Percentiles rank a stretch among this genome's conserved stretches.
Evolutionary conservation across 92 coral and sea anemone genomes (phyloP).

Genomic region (Ricordea florida): DNA sequence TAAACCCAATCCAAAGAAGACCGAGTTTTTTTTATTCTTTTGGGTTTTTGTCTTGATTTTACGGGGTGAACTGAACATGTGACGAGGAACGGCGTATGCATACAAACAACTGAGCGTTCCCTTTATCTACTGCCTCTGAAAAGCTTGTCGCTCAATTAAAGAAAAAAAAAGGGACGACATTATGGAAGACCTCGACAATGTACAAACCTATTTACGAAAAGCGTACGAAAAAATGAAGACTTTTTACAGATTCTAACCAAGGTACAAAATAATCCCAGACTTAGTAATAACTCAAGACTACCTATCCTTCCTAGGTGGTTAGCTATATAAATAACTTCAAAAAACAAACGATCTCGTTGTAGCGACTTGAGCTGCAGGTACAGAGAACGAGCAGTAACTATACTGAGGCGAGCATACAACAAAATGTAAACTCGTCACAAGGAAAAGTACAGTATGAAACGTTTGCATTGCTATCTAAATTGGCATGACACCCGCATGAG

Average conservation of each 20-base stretch:
- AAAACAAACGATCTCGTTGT: not conserved
- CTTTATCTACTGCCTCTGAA: conserved; percentile 14
- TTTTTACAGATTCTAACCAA: not conserved
- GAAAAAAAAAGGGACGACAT: conserved; percentile 7
- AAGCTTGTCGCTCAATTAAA: not conserved
- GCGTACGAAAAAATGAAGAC: conserved; percentile 12
- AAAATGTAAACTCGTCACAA: not conserved
- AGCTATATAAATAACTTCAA: not conserved
- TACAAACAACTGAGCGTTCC: conserved; percentile 4
- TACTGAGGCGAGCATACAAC: not conserved
- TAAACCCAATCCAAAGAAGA: not conserved
- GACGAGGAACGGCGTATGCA: too few relatives aligned
- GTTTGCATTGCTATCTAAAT: conserved; percentile 3
- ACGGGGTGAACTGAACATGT: too few relatives aligned
- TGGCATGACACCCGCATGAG: not conserved
- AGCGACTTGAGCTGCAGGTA: conserved; percentile 2
- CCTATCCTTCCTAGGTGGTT: not conserved
- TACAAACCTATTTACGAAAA: conserved; percentile 25
- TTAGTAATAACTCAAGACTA: not conserved
- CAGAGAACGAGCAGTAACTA: conserved; percentile 23
- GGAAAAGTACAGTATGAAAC: conserved; percentile 1
- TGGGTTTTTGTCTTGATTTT: not conserved
- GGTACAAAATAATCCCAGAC: not conserved
- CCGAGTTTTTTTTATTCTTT: not conserved
- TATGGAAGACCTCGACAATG: not conserved